A percentile compares a stretch with the other conserved stretches of the same genome.
Evolutionary conservation across 2,797 vertebrate species (phyloP).

Genomic region (Pangasius sanitwongsei): DNA sequence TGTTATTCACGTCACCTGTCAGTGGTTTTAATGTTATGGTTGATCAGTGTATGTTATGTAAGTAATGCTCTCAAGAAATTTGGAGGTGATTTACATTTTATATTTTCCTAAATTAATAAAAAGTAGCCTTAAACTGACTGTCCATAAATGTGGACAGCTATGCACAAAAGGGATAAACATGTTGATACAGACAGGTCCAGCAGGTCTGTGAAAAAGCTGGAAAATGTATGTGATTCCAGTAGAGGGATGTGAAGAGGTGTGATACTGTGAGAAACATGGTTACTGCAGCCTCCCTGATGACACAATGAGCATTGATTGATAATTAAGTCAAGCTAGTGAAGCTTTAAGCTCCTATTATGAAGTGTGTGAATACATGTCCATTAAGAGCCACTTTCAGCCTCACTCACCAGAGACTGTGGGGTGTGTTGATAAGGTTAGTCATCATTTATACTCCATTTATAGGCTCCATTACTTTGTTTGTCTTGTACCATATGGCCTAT

Average conservation of each 20-base stretch:
- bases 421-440: slow-evolving; percentile 74
- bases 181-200: not conserved
- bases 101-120: too few species aligned
- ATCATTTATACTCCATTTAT: slow-evolving; percentile 66
- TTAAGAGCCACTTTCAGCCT: slow-evolving; percentile 68
- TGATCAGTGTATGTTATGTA: too few species aligned
- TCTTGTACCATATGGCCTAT: not conserved
- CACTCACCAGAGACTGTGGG: slow-evolving; percentile 50
- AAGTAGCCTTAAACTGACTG: too few species aligned
- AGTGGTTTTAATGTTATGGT: too few species aligned
- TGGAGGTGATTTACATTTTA: too few species aligned
- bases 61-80: too few species aligned
- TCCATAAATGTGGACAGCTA: too few species aligned
- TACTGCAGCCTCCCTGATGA: slow-evolving; percentile 36
- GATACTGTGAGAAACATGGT: not conserved
- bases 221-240: not conserved
- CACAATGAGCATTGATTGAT: slow-evolving; percentile 64
- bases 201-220: not conserved
- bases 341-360: slow-evolving; percentile 68
- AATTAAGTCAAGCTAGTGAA: slow-evolving; percentile 67
- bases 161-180: not conserved
- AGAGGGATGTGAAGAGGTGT: not conserved
- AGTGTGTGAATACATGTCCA: slow-evolving; percentile 62
- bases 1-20: too few species aligned
- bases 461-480: slow-evolving; percentile 25